Conservation (phyloP, 2,888 invertebrate genomes). For the Lepetodrilus schrolli region DNA sequence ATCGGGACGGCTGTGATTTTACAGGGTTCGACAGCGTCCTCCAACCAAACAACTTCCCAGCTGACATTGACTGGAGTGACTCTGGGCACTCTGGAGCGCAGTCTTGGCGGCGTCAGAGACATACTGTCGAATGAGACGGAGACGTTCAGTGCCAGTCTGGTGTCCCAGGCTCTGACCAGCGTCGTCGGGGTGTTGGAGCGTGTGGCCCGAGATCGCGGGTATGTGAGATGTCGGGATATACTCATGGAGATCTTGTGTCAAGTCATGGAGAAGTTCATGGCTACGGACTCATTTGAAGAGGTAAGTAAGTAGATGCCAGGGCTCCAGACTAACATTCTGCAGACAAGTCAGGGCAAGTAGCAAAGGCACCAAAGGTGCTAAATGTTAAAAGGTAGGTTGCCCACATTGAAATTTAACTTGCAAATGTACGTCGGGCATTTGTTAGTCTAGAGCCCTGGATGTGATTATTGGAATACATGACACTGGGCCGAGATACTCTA, state of each 20-base stretch:
- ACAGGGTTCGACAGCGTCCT: neutral
- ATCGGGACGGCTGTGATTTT: neutral
- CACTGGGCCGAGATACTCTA: too few relatives aligned
- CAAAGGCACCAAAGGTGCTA: too few relatives aligned
- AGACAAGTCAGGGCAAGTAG: too few relatives aligned
- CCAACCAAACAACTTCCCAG: neutral
- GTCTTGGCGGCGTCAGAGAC: neutral
- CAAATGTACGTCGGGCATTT: too few relatives aligned
- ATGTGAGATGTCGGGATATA: neutral
- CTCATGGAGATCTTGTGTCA: neutral
- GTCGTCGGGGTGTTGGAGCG: conserved; percentile 7
- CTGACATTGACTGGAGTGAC: neutral
- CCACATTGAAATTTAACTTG: too few relatives aligned
- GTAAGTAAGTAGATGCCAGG: too few relatives aligned
- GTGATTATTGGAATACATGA: too few relatives aligned
- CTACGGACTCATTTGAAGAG: neutral
- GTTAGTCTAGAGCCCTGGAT: too few relatives aligned
- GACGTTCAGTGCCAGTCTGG: neutral
- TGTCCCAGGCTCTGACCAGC: neutral
- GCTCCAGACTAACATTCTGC: too few relatives aligned
- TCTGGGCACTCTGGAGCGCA: neutral
- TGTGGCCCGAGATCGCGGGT: too few relatives aligned
- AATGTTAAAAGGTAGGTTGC: too few relatives aligned
- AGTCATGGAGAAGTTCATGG: neutral
- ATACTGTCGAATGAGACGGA: neutral